These are phyloP conservation scores for Brachyistius frenatus DNA, from an alignment of 2,113 vertebrate genomes.

Conservation along the genomic window DNA sequence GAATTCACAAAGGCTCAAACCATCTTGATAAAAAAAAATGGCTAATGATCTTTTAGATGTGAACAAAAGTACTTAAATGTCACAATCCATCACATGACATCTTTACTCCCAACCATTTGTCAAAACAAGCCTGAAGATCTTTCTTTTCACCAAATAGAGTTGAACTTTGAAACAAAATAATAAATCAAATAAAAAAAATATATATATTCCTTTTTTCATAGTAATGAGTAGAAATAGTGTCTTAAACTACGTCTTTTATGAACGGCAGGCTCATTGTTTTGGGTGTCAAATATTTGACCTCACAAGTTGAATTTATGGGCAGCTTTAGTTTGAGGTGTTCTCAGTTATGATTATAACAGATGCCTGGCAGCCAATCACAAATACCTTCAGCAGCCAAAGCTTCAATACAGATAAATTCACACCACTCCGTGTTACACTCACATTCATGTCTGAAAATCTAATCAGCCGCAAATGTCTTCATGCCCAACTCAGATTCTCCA, in stretches of 20 bases:
- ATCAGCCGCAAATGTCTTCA: conserved; percentile 24
- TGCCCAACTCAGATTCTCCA: conserved; percentile 3
- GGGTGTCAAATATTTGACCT: background rate
- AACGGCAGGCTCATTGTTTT: background rate
- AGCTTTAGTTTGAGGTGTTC: conserved; percentile 4
- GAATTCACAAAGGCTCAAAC: no score
- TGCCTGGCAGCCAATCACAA: conserved; percentile 13
- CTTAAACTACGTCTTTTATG: background rate
- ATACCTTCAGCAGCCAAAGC: background rate
- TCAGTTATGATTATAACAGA: conserved; percentile 22
- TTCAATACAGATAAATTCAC: conserved; percentile 7
- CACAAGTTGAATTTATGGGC: background rate
- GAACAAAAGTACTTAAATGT: no score
- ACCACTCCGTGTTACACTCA: conserved; percentile 7
- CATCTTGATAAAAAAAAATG: no score
- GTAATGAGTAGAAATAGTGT: background rate
- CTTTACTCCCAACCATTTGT: no score
- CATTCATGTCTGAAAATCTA: conserved; percentile 30
- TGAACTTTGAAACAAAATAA: no score
- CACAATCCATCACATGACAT: no score
- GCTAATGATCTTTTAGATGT: no score
- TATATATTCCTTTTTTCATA: background rate
- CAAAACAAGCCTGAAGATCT: no score
- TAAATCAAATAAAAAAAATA: no score
- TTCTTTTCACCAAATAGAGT: no score